Base-by-base conservation (phyloP, 2,113 vertebrate genomes). In the Poeciliopsis retropinna region DNA sequence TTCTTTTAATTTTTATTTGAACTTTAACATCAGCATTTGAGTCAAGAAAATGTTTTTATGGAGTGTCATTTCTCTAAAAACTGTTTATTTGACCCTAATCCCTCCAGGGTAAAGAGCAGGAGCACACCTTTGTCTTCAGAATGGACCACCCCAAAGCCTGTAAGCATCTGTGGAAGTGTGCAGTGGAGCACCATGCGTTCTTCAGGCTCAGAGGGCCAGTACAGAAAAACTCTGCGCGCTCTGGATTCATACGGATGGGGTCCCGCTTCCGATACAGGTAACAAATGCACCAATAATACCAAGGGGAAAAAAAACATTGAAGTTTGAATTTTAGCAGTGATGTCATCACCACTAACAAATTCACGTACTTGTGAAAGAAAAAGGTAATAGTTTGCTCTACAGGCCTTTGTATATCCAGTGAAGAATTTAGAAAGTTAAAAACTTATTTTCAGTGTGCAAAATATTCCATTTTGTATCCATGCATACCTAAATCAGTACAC, bases 141-240 rank as follows among this genome's bases (percentile, higher is more conserved):
- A 94, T 99, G 95, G 98, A 99, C 60, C 98, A 99, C 72, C 98
- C 98, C 25, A 99, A 98, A 88, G 98, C 98, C 44, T 99, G 98
- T 87, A 99, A 99, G 85, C 98, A 99, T 85, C 91, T 99, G 31
- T 99, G 98, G 98, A 99, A 99, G 61, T 99, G 98, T 83, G 98
- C 98, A 0, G 96, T 99, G 79, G 98, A 99, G 15, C 98, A 99
- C 84, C 98, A 99, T 0, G 96, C 98, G 29, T 99, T 99, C 92
- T 99, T 99, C 87, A 95, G 98, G 14, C 96, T 99, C 57, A 94
- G 98, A 31, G 96, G 97, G 1, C 98, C 98, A 0, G 96, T 98
- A 14, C 95, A 98, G 28, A 98, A 98, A 75, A 92, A 93, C 87
- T 94, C 97, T 6, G 89, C 95, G 11, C 94, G 94, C 2, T 95